A percentile compares a stretch with the other conserved stretches of the same genome.
These are phyloP conservation scores for Archocentrus centrarchus DNA, from an alignment of 2,113 vertebrate genomes.

Conservation along the genomic window DNA sequence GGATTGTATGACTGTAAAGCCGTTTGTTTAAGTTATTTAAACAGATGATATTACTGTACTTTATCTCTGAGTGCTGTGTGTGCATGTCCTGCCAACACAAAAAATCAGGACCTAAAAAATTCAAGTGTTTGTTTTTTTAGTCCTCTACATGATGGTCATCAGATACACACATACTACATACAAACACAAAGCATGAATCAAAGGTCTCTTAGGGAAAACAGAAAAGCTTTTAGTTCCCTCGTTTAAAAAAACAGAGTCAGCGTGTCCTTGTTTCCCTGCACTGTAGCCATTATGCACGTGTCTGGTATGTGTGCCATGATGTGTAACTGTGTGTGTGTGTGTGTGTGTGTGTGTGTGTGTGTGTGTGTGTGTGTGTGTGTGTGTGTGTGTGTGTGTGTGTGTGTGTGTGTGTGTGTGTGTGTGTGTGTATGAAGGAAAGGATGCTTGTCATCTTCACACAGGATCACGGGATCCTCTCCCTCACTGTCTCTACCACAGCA, in stretches of 20 bases:
- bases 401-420: conserved; percentile 13
- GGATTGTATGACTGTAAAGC: neutral
- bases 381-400: neutral
- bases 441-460: conserved; percentile 51
- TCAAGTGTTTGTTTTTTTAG: neutral
- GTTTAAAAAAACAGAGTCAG: conserved; percentile 27
- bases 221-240: conserved; percentile 41
- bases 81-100: neutral
- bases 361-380: conserved; percentile 4
- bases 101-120: neutral
- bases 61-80: neutral
- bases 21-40: neutral
- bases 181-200: neutral
- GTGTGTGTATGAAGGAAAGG: conserved; percentile 7
- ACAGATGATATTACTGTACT: neutral
- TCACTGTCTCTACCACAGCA: conserved; percentile 45
- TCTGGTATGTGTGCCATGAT: conserved; percentile 31
- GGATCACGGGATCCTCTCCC: conserved; percentile 59
- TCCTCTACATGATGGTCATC: neutral
- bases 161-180: neutral
- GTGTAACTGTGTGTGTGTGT: conserved; percentile 12
- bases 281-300: conserved; percentile 49
- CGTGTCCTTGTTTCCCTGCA: conserved; percentile 40
- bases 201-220: conserved; percentile 26
- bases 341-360: conserved; percentile 18